Conservation (phyloP, 92 coral and sea anemone species). For the Paragorgia papillata region DNA sequence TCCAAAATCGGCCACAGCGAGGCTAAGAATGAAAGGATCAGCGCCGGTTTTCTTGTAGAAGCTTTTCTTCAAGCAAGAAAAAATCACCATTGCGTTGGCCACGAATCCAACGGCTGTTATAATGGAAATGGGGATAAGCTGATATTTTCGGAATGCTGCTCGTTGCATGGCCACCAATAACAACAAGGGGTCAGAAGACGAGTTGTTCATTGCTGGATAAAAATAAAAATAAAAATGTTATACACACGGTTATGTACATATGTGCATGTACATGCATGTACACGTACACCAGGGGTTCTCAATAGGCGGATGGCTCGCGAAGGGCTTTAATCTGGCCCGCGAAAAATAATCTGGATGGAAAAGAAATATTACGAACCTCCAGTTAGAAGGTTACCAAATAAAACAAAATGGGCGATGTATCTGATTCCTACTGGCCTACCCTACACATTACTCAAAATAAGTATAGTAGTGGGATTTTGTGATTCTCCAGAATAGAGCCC, state of each 20-base stretch:
- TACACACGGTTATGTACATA: not conserved
- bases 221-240: no score
- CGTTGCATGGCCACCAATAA: not conserved
- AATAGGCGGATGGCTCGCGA: no score
- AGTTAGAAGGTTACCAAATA: no score
- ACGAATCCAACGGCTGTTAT: slow-evolving; percentile 14
- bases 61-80: slow-evolving; percentile 9
- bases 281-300: no score
- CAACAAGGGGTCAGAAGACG: not conserved
- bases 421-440: no score
- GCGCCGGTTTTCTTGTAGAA: slow-evolving; percentile 1
- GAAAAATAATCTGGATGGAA: no score
- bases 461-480: no score
- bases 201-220: not conserved
- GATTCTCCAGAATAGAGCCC: no score
- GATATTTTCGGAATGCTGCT: slow-evolving; percentile 13
- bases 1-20: slow-evolving; percentile 26
- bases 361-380: no score
- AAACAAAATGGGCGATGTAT: no score
- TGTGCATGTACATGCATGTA: not conserved
- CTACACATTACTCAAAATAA: no score
- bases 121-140: slow-evolving; percentile 4
- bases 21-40: slow-evolving; percentile 17
- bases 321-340: no score
- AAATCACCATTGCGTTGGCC: slow-evolving; percentile 18